These are phyloP conservation scores for Glandiceps talaboti DNA, from an alignment of 53 echinoderm and acorn worm species.

Conservation along the genomic window DNA sequence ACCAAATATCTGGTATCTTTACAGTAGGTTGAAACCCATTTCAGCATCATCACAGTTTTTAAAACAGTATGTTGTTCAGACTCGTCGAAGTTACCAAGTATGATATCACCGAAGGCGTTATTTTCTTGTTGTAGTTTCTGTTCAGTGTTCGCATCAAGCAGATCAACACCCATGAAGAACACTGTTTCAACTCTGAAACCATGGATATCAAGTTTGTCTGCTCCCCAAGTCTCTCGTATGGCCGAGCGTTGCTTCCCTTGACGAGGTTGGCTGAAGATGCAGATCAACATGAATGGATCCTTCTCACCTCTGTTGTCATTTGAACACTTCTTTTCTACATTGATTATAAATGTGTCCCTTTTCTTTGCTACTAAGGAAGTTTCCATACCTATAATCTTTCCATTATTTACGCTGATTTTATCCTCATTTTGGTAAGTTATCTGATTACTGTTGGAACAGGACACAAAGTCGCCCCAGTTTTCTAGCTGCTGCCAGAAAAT, in stretches of 20 bases:
- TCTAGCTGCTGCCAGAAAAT: background rate
- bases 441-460: background rate
- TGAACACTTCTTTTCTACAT: background rate
- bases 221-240: background rate
- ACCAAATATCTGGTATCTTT: conserved; percentile 7
- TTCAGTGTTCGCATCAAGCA: background rate
- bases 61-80: conserved; percentile 9
- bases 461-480: background rate
- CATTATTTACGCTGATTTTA: background rate
- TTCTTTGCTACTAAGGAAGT: background rate
- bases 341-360: background rate
- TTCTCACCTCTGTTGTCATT: background rate
- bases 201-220: background rate
- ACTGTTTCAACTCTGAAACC: conserved; percentile 1
- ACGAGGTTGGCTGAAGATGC: background rate
- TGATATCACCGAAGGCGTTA: conserved; percentile 5
- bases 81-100: conserved; percentile 13
- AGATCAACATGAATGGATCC: background rate
- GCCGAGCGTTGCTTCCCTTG: background rate
- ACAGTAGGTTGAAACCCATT: conserved; percentile 19
- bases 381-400: background rate
- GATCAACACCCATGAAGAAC: conserved; percentile 8
- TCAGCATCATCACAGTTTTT: conserved; percentile 18
- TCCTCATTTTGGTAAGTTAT: background rate
- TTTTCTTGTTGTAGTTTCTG: conserved; percentile 9